Evolutionary conservation across 2,113 vertebrate genomes (phyloP), one percentile per base, ranked within the genome.

Genomic region (Lamprotornis superbus): DNA sequence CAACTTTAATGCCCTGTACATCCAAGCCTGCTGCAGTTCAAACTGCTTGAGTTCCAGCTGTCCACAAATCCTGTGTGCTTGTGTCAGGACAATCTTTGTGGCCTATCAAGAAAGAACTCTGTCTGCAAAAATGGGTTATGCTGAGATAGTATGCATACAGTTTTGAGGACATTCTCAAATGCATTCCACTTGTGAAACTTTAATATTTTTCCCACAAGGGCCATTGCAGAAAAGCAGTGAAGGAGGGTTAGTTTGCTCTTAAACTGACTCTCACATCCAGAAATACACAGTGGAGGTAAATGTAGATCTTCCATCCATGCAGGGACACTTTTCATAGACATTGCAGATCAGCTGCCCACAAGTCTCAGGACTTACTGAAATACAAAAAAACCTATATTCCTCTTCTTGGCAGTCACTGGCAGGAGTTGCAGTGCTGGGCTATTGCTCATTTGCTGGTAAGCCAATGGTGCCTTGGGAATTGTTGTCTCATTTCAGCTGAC

Each of bases 171-270:
- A 11, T 4, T 49, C 16, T 76, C 33, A 76, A 89, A 76, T 47
- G 13, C 10, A 56, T 47, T 53, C 4, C 4, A 14, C 10, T 19
- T 49, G 7, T 20, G 49, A 77, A 46, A 14, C 23, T 21, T 77
- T 25, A 35, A 12, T 47, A 7, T 30, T 23, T 31, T 6, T 4
- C 1, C 2, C 23, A 4, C 14, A 47, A 39, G 30, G 5, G 11
- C 37, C 33, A 19, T 25, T 79, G 35, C 10, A n/a, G 44, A 20
- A 15, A 37, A 76, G 12, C 3, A 56, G 8, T 42, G 40, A 46
- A 76, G 10, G 6, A 28, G 64, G 15, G 4, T 42, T 23, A 33
- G 9, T 56, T 40, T 80, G 11, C 10, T 35, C 30, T 37, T 71
- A 53, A 53, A 46, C 4, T 39, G 57, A 28, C 16, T 70, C 15